A percentile compares a stretch with the other conserved stretches of the same genome.
Evolutionary conservation across 2,797 vertebrate genomes (phyloP).

Genomic region (Rhabdomys pumilio): DNA sequence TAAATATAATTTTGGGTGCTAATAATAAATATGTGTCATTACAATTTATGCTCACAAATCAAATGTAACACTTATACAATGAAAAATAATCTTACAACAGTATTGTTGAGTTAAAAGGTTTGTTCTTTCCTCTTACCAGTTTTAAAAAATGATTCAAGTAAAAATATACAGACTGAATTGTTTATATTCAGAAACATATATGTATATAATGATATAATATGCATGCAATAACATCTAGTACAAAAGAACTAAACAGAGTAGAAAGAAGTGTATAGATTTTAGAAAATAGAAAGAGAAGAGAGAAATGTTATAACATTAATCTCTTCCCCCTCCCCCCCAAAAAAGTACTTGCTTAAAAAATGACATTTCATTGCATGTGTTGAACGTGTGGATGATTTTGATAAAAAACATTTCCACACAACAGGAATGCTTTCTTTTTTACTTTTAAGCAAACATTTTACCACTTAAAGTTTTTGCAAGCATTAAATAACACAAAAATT

Average conservation of each 20-base stretch:
- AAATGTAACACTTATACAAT: constrained; percentile 4
- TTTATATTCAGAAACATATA: too few relatives aligned
- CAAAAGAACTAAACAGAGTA: neutral
- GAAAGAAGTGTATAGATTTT: neutral
- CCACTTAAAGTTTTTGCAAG: neutral
- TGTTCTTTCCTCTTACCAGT: neutral
- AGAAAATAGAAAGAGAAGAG: too few relatives aligned
- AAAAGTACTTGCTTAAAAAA: neutral
- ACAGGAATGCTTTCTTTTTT: neutral
- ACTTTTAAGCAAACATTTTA: neutral
- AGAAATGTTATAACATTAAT: neutral
- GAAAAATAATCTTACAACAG: neutral
- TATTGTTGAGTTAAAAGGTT: neutral
- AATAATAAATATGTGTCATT: neutral
- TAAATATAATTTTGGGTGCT: neutral
- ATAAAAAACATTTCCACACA: neutral
- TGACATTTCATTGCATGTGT: neutral
- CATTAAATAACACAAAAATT: neutral
- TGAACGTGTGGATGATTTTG: neutral
- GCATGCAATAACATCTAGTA: neutral
- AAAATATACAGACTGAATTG: neutral
- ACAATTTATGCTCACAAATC: neutral
- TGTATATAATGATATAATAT: neutral
- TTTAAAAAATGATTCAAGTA: neutral
- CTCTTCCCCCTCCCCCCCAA: too few relatives aligned